These are phyloP conservation scores for Pharmacophagus antenor DNA, from an alignment of 2,888 invertebrate species.

Conservation along the genomic window DNA sequence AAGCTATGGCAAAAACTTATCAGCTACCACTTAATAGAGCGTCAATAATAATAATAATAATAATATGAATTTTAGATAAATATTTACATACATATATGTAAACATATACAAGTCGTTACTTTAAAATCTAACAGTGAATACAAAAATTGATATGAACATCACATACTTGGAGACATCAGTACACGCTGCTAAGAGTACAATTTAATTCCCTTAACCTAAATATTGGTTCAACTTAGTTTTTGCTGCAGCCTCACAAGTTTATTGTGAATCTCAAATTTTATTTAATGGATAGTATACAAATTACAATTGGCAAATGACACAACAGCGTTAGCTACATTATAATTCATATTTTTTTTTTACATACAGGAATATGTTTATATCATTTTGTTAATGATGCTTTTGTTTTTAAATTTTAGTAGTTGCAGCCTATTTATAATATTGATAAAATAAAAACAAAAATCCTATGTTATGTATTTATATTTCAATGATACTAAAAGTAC, in stretches of 20 bases:
- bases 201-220: background rate
- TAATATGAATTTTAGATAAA: constrained; percentile 1
- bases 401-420: constrained; percentile 18
- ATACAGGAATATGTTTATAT: background rate
- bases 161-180: background rate
- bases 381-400: background rate
- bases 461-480: background rate
- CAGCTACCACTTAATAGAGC: too few relatives aligned
- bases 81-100: background rate
- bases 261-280: background rate
- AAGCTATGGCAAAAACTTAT: too few relatives aligned
- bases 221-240: background rate
- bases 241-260: background rate
- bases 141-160: background rate
- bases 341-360: background rate
- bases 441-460: constrained; percentile 1
- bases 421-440: constrained; percentile 10
- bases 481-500: constrained; percentile 10
- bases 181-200: background rate
- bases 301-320: background rate
- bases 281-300: constrained; percentile 1
- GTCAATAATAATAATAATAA: background rate
- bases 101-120: background rate
- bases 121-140: background rate
- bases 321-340: background rate